A percentile compares a stretch with the other conserved stretches of the same genome.
These are phyloP conservation scores for Scrobipalpa costella DNA, from an alignment of 2,888 invertebrate genomes.

Conservation along the genomic window DNA sequence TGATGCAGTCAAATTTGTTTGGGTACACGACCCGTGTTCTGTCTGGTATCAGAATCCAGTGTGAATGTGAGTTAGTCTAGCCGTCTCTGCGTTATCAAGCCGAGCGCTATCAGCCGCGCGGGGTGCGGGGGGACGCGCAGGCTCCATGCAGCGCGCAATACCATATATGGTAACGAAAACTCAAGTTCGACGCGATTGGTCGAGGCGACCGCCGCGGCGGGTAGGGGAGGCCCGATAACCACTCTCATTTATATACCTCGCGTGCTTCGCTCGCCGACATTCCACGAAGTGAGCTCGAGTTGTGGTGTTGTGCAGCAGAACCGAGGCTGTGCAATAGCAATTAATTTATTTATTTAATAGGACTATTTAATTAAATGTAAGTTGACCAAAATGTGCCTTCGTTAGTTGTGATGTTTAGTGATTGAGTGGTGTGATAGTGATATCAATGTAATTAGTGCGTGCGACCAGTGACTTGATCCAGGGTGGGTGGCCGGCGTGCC, in stretches of 20 bases:
- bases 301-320: conserved; percentile 73
- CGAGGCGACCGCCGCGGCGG: conserved; percentile 72
- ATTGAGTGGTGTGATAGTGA: conserved; percentile 52
- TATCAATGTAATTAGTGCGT: conserved; percentile 58
- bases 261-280: conserved; percentile 70
- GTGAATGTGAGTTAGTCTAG: conserved; percentile 47
- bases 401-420: conserved; percentile 45
- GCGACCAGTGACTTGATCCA: conserved; percentile 71
- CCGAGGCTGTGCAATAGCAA: conserved; percentile 78
- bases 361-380: conserved; percentile 80
- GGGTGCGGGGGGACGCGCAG: conserved; percentile 64
- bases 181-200: conserved; percentile 83
- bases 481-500: conserved; percentile 52
- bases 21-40: conserved; percentile 22
- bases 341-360: conserved; percentile 80
- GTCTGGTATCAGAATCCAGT: neutral
- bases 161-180: conserved; percentile 75
- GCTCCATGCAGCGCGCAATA: conserved; percentile 82
- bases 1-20: conserved; percentile 18
- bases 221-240: conserved; percentile 79
- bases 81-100: conserved; percentile 64
- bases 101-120: conserved; percentile 55
- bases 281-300: conserved; percentile 78
- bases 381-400: conserved; percentile 56
- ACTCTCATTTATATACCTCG: conserved; percentile 81